Conservation (phyloP, 2,797 vertebrate species). For the Bovichtus variegatus region DNA sequence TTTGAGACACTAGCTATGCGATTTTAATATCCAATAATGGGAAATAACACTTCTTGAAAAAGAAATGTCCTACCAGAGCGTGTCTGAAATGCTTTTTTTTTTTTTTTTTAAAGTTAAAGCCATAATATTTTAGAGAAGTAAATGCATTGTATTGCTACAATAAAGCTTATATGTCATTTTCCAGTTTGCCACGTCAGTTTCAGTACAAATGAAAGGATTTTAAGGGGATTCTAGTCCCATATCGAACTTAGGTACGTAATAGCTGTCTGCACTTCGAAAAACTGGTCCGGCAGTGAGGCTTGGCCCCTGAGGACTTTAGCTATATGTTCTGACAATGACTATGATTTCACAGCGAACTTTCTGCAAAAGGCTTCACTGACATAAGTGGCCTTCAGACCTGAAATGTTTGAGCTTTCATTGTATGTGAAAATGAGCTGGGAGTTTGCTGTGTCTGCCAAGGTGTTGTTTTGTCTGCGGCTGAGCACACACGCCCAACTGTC, state of each 20-base stretch:
- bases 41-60: constrained; percentile 4
- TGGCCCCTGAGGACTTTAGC: constrained; percentile 24
- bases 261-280: constrained; percentile 44
- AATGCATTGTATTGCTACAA: not conserved
- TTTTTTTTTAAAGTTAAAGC: not conserved
- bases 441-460: constrained; percentile 59
- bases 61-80: not conserved
- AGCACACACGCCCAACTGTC: constrained; percentile 68
- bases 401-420: constrained; percentile 58
- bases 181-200: not conserved
- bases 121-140: not conserved
- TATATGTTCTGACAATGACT: constrained; percentile 24
- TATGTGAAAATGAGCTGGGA: constrained; percentile 57
- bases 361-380: constrained; percentile 46
- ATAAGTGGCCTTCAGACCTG: constrained; percentile 60
- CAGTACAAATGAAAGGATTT: not conserved
- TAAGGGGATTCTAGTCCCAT: constrained; percentile 14
- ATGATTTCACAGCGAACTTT: constrained; percentile 46
- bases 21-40: constrained; percentile 25
- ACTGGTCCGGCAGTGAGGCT: not conserved
- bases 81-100: not conserved
- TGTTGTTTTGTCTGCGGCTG: constrained; percentile 79
- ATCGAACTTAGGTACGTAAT: constrained; percentile 27
- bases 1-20: constrained; percentile 53
- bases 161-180: not conserved